Base-by-base conservation (phyloP, 64 coral and sea anemone species). In the Dendrophyllia cribrosa region DNA sequence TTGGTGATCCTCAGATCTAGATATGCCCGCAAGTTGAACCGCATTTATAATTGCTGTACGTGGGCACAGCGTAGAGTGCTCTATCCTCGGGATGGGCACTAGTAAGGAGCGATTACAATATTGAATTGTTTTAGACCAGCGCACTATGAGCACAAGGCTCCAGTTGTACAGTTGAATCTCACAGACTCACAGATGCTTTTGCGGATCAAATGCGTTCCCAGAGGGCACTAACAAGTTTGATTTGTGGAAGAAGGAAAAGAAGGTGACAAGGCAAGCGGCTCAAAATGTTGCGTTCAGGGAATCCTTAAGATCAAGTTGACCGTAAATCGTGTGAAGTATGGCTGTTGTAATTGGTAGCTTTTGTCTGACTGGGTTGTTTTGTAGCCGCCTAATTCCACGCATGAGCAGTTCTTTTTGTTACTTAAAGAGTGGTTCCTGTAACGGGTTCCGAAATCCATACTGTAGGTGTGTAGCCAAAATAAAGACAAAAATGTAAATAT, bases 71-170 rank as follows among this genome's bases (percentile, higher is more conserved):
- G 81, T 66, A 2, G 81, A 85, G 81, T 68, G 58, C 5, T 19
- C 21, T 9, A 68, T 7, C 17, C 43, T n/a, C 9, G 86, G 86
- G 11, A 88, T n/a, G 14, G 86, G 86, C 19, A 76, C 67, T 5
- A 49, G 14, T 2, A 89, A 20, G 10, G 55, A 59, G 48, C 87
- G 72, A 49, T 89, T 58, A 15, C 53, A 51, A 60, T 58, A 91
- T 52, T 91, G 89, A 71, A 91, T 82, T 7, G 76, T 91, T 81
- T 91, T 91, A 65, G 59, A 70, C 76, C 89, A 91, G 5, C 77
- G 60, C 5, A 82, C 61, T 0, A 70, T 34, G 0, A 34, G 34
- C 43, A 55, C 76, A 16, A 70, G 3, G 0, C 89, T 62, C 76
- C 89, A 82, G 13, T 4, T 8, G 21, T 26, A 82, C 16, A 91